Percentiles rank a stretch among this genome's conserved stretches.
Evolutionary conservation across 2,113 vertebrate genomes (phyloP).

Genomic region (Pseudorasbora parva): DNA sequence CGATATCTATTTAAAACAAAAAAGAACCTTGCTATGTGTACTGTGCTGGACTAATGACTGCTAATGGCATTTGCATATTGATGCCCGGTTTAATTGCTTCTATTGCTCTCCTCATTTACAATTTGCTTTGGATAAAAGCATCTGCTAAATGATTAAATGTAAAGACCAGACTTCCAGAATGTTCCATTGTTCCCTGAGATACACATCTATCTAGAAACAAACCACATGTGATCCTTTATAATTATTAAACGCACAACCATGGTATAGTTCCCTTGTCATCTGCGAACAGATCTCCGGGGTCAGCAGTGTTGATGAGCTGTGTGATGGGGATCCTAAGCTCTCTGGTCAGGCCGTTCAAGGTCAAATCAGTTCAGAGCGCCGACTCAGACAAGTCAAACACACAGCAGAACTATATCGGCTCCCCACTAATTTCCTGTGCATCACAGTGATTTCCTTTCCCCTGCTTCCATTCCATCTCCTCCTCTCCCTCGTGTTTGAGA

Average conservation of each 20-base stretch:
- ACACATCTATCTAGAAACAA: background rate
- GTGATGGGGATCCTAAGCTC: slow-evolving; percentile 25
- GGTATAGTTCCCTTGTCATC: slow-evolving; percentile 49
- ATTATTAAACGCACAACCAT: slow-evolving; percentile 3
- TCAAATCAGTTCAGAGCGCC: background rate
- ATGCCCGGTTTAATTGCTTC: too few relatives aligned
- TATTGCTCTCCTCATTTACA: too few relatives aligned
- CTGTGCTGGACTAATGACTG: too few relatives aligned
- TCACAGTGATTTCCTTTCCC: background rate
- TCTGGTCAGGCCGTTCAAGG: background rate
- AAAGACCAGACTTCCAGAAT: background rate
- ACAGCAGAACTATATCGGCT: background rate
- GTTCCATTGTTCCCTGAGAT: background rate
- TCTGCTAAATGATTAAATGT: too few relatives aligned
- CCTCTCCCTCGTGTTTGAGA: background rate
- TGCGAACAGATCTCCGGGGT: background rate
- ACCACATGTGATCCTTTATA: background rate
- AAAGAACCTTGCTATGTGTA: too few relatives aligned
- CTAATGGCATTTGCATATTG: too few relatives aligned
- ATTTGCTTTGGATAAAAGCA: too few relatives aligned
- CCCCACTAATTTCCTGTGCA: slow-evolving; percentile 23
- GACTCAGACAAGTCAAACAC: slow-evolving; percentile 16
- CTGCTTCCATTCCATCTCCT: background rate
- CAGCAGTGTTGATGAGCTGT: slow-evolving; percentile 19
- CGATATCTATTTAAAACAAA: too few relatives aligned